phyloP scores from a whole-genome alignment of 2,797 vertebrate genomes.

The Bucorvus abyssinicus region DNA sequence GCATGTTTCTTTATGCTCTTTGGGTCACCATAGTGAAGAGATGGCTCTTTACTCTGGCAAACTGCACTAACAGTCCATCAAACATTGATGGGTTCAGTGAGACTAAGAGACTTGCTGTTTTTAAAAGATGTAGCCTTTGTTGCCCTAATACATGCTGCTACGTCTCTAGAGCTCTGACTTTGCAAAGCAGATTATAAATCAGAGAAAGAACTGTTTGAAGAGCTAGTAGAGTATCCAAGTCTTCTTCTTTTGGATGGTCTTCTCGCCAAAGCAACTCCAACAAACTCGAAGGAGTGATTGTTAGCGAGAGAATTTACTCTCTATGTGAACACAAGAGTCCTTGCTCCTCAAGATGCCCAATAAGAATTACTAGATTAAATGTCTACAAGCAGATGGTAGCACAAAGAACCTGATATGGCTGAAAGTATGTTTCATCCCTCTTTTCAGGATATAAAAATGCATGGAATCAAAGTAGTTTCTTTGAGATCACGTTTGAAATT shows the following conservation, averaged over 20 bases:
- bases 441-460: neutral
- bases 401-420: neutral
- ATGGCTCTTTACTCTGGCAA: neutral
- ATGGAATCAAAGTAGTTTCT: neutral
- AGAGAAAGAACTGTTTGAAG: neutral
- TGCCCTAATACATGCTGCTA: neutral
- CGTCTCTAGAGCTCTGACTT: neutral
- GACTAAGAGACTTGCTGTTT: neutral
- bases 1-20: neutral
- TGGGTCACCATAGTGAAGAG: neutral
- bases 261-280: neutral
- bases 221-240: neutral
- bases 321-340: neutral
- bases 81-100: neutral
- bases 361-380: neutral
- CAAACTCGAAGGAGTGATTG: neutral
- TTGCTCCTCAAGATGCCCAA: neutral
- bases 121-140: neutral
- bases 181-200: neutral
- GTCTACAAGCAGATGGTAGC: neutral
- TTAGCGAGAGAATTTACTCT: neutral
- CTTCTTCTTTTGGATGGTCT: neutral
- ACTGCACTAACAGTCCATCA: neutral
- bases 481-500: neutral
- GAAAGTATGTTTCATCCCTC: neutral